Evolutionary conservation across 2,113 vertebrate species (phyloP).

Genomic region (Ophthalmolycus amberensis): DNA sequence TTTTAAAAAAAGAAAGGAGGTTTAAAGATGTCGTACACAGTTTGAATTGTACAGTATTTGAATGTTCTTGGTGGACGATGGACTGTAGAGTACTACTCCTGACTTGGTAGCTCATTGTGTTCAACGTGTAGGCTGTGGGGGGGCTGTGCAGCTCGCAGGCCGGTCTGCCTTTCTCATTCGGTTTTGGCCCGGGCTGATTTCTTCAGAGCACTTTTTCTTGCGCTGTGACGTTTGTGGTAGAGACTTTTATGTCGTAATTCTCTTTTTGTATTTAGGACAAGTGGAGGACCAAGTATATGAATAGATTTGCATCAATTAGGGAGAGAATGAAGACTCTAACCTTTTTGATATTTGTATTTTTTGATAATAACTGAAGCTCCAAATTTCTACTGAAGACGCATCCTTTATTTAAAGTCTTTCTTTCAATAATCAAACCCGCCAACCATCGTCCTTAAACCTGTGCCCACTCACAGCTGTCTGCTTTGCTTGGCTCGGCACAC

Average conservation of each 20-base stretch:
- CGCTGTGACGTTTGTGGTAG: slow-evolving; percentile 52
- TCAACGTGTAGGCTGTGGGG: not conserved
- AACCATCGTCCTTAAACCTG: slow-evolving; percentile 22
- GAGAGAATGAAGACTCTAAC: not conserved
- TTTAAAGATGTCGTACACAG: slow-evolving; percentile 9
- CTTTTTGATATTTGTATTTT: slow-evolving; percentile 54
- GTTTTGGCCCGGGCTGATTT: slow-evolving; percentile 10
- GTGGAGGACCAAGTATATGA: not conserved
- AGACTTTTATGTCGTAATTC: slow-evolving; percentile 1
- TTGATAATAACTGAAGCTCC: slow-evolving; percentile 33
- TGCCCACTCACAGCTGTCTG: slow-evolving; percentile 49
- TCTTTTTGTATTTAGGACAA: slow-evolving; percentile 44
- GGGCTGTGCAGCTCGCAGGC: slow-evolving; percentile 6
- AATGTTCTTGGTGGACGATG: slow-evolving; percentile 25
- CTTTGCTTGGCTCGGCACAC: slow-evolving; percentile 66
- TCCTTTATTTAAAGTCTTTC: not conserved
- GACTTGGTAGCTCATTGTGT: slow-evolving; percentile 11
- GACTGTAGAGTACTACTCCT: slow-evolving; percentile 30
- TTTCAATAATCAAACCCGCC: not conserved
- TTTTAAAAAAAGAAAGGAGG: not conserved
- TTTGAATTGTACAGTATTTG: slow-evolving; percentile 41
- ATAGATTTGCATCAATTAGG: slow-evolving; percentile 10
- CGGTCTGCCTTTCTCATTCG: slow-evolving; percentile 25
- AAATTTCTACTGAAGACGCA: not conserved
- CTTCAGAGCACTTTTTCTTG: slow-evolving; percentile 65